Percentiles rank a stretch among this genome's conserved stretches.
These are phyloP conservation scores for Alloplasta piceator DNA, from an alignment of 2,888 invertebrate genomes.

Conservation along the genomic window DNA sequence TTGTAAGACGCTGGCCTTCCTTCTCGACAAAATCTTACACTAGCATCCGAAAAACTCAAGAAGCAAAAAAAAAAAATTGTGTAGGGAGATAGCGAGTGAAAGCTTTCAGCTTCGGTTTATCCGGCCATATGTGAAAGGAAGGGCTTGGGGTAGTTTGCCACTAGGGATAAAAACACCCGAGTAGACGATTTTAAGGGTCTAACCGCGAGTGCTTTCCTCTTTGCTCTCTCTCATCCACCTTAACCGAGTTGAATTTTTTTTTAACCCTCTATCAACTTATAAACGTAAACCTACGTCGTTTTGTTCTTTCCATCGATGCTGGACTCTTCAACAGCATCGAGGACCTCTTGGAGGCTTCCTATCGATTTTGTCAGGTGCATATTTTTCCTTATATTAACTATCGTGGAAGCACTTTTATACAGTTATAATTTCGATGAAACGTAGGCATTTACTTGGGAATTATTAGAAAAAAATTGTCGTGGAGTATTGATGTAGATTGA, in stretches of 20 bases:
- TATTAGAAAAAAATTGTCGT: no score
- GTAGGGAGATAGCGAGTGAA: neutral
- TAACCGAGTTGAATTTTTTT: constrained; percentile 1
- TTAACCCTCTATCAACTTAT: constrained; percentile 23
- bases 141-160: neutral
- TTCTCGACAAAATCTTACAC: constrained; percentile 12
- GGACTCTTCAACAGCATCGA: no score
- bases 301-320: neutral
- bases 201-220: constrained; percentile 26
- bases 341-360: no score
- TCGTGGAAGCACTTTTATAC: no score
- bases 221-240: neutral
- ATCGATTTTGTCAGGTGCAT: no score
- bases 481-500: no score
- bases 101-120: constrained; percentile 40
- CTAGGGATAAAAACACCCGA: constrained; percentile 21
- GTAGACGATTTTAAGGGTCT: constrained; percentile 26
- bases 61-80: constrained; percentile 12
- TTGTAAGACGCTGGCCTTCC: constrained; percentile 5
- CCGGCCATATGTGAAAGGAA: constrained; percentile 11
- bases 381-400: no score
- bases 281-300: constrained; percentile 16
- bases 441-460: no score
- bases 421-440: no score
- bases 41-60: neutral